phyloP scores from a whole-genome alignment of 2,888 invertebrate species.

The Tenthredo amoena region DNA sequence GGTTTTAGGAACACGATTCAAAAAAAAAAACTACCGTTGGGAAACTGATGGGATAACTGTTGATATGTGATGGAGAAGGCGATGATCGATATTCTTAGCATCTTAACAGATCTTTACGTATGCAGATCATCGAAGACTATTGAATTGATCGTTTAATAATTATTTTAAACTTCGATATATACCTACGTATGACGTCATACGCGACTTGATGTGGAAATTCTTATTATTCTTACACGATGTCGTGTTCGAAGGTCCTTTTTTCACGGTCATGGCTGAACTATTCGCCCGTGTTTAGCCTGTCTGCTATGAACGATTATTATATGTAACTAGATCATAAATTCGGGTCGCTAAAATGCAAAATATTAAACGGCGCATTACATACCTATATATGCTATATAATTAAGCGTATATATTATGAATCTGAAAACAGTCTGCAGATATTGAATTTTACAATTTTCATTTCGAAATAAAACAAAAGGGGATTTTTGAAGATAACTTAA shows the following conservation, averaged over 20 bases:
- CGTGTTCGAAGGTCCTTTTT: slow-evolving; percentile 13
- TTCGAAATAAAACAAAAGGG: not conserved
- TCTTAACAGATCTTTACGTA: not conserved
- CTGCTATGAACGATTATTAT: not conserved
- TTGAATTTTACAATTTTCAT: not conserved
- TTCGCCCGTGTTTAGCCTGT: not conserved
- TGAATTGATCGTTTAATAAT: not conserved
- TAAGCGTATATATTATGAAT: no score
- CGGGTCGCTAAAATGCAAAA: not conserved
- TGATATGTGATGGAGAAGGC: not conserved
- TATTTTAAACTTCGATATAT: not conserved
- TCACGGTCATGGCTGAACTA: slow-evolving; percentile 15
- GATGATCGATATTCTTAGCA: not conserved
- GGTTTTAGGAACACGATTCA: not conserved
- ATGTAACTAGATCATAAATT: slow-evolving; percentile 15
- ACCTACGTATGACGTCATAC: not conserved
- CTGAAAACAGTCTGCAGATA: not conserved
- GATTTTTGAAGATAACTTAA: not conserved
- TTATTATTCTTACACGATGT: slow-evolving; percentile 3
- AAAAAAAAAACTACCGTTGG: not conserved
- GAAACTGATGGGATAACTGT: not conserved
- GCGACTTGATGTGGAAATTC: not conserved
- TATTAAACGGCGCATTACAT: not conserved
- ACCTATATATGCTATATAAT: no score
- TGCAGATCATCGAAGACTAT: not conserved